Conservation (phyloP, 2,113 vertebrate genomes). For the Pterocles burchelli region DNA sequence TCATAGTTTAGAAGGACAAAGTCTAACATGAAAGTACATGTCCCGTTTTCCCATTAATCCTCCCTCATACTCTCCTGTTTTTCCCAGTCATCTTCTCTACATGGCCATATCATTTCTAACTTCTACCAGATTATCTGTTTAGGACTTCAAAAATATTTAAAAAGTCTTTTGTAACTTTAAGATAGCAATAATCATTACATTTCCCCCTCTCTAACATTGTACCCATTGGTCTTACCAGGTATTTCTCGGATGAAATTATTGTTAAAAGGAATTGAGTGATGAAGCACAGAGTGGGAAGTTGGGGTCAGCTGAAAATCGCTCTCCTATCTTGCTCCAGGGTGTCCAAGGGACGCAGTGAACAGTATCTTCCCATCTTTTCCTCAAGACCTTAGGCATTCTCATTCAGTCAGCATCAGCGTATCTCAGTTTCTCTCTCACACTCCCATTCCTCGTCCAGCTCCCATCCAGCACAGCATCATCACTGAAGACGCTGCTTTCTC, state of each 20-base stretch:
- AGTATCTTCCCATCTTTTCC: background rate
- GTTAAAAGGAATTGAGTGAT: background rate
- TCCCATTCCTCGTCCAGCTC: fast-evolving
- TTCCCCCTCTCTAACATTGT: background rate
- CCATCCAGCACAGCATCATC: background rate
- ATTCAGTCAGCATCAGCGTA: background rate
- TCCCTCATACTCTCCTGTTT: background rate
- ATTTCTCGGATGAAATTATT: background rate
- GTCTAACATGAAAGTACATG: background rate
- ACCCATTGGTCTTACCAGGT: background rate
- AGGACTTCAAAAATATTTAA: background rate
- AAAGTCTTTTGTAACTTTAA: background rate
- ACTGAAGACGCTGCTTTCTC: background rate
- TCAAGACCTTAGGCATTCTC: background rate
- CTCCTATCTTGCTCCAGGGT: background rate
- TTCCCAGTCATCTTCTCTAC: background rate
- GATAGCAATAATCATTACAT: background rate
- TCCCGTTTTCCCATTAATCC: background rate
- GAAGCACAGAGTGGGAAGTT: background rate
- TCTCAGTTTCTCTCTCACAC: background rate
- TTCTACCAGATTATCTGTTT: background rate
- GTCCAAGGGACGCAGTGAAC: background rate
- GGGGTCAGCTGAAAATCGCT: background rate
- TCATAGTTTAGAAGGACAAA: background rate
- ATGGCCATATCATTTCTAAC: background rate